Conservation (phyloP, 2,888 invertebrate genomes). For the Enchytraeus crypticus region DNA sequence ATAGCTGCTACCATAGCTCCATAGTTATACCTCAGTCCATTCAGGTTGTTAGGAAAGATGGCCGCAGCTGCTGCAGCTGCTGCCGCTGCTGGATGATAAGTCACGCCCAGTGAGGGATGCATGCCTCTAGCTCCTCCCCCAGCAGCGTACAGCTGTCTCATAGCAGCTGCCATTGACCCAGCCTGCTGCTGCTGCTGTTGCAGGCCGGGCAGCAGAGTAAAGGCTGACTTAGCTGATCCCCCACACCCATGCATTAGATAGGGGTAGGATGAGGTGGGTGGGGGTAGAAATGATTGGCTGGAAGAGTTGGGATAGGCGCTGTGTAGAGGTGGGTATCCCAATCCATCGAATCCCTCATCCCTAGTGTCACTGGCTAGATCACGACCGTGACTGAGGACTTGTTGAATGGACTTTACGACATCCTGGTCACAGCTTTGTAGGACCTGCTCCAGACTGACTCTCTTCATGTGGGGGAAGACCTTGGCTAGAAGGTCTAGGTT, state of each 20-base stretch:
- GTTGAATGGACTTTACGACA: constrained; percentile 84
- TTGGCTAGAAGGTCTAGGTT: constrained; percentile 76
- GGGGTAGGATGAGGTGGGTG: too few relatives aligned
- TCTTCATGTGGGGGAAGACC: constrained; percentile 78
- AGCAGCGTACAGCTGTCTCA: not conserved
- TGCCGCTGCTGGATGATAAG: not conserved
- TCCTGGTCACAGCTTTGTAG: constrained; percentile 77
- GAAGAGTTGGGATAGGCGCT: not conserved
- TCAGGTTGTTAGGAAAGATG: constrained; percentile 32
- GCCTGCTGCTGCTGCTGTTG: not conserved
- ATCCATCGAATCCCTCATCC: constrained; percentile 34
- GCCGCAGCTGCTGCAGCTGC: constrained; percentile 30
- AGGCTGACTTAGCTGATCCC: too few relatives aligned
- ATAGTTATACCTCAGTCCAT: constrained; percentile 31
- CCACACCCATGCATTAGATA: too few relatives aligned
- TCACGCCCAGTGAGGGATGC: too few relatives aligned
- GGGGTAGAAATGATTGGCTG: not conserved
- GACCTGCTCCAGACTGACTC: constrained; percentile 75
- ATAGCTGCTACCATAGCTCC: constrained; percentile 29
- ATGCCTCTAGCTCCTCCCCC: too few relatives aligned
- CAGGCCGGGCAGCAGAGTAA: not conserved
- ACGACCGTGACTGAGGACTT: constrained; percentile 55
- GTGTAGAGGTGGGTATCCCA: constrained; percentile 31
- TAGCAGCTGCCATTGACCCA: not conserved
- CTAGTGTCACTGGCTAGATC: too few relatives aligned